phyloP scores from a whole-genome alignment of 53 echinoderm and acorn worm species.

The Crossaster papposus region DNA sequence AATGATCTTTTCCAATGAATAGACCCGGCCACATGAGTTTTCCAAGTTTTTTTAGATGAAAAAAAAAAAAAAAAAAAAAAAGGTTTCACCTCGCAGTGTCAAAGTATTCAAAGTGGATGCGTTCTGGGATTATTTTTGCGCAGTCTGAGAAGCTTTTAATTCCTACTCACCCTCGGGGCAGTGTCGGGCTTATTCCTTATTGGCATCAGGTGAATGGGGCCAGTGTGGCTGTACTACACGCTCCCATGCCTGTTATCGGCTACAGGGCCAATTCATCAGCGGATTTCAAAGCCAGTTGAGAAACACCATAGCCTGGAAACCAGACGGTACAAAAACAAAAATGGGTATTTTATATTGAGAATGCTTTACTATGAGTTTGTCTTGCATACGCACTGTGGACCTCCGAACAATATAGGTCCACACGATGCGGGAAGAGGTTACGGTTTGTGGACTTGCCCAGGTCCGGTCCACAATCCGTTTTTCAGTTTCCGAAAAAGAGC shows the following conservation, averaged over 20 bases:
- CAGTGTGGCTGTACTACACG: slow-evolving; percentile 17
- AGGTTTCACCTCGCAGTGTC: not conserved
- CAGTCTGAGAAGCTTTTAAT: slow-evolving; percentile 50
- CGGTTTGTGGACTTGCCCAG: too few species aligned
- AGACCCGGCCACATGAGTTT: not conserved
- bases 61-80: not conserved
- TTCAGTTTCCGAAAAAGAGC: too few species aligned
- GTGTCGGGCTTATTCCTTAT: slow-evolving; percentile 5
- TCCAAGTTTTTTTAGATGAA: not conserved
- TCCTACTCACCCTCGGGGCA: slow-evolving; percentile 52
- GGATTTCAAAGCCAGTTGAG: slow-evolving; percentile 24
- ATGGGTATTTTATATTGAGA: not conserved
- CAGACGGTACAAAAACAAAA: not conserved
- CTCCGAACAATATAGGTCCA: too few species aligned
- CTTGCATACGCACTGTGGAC: not conserved
- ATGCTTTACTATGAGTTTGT: not conserved
- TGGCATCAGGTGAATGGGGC: slow-evolving; percentile 7
- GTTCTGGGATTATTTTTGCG: not conserved
- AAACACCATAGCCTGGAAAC: slow-evolving; percentile 30
- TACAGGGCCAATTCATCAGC: slow-evolving; percentile 42
- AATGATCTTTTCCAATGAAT: not conserved
- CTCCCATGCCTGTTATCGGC: slow-evolving; percentile 35
- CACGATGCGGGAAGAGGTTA: too few species aligned
- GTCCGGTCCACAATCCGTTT: too few species aligned
- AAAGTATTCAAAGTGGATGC: not conserved